Percentiles rank a stretch among this genome's conserved stretches.
Evolutionary conservation across 2,797 vertebrate genomes (phyloP).

Genomic region (Craterocephalus amniculus): DNA sequence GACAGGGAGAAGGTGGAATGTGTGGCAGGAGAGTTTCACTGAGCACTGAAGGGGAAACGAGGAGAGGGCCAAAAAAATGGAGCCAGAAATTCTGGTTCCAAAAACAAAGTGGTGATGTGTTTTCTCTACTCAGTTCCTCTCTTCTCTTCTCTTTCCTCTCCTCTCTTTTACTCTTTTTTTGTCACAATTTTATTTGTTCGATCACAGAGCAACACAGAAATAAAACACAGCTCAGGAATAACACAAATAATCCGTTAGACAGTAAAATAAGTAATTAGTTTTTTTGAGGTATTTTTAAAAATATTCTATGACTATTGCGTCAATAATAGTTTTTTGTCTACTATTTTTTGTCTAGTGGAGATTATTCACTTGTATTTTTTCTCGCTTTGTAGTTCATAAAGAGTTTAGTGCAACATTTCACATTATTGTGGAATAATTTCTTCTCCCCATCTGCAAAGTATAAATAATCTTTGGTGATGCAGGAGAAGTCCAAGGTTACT

Average conservation of each 20-base stretch:
- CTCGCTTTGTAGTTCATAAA: slow-evolving; percentile 8
- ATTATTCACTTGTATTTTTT: not conserved
- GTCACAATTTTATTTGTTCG: slow-evolving; percentile 21
- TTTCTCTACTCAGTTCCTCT: slow-evolving; percentile 47
- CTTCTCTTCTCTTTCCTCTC: slow-evolving; percentile 7
- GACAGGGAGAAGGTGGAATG: slow-evolving; percentile 48
- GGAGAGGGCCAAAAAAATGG: slow-evolving; percentile 45
- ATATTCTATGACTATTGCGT: slow-evolving; percentile 3
- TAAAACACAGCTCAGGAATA: slow-evolving; percentile 13
- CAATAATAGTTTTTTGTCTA: not conserved
- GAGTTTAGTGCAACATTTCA: slow-evolving; percentile 23
- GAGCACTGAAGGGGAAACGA: slow-evolving; percentile 46
- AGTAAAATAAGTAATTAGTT: slow-evolving; percentile 3
- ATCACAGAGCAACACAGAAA: slow-evolving; percentile 32
- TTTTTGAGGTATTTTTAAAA: slow-evolving; percentile 10
- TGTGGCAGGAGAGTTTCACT: slow-evolving; percentile 36
- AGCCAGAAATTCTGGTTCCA: slow-evolving; percentile 67
- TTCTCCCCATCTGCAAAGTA: slow-evolving; percentile 28
- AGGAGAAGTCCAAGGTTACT: slow-evolving; percentile 47
- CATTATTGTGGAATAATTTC: slow-evolving; percentile 37
- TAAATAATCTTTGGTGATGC: slow-evolving; percentile 40
- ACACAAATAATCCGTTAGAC: not conserved
- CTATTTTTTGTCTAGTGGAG: not conserved
- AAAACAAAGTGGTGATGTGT: slow-evolving; percentile 70
- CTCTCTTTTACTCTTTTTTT: slow-evolving; percentile 27